These are phyloP conservation scores for Glandiceps talaboti DNA, from an alignment of 53 echinoderm and acorn worm genomes.

Conservation along the genomic window DNA sequence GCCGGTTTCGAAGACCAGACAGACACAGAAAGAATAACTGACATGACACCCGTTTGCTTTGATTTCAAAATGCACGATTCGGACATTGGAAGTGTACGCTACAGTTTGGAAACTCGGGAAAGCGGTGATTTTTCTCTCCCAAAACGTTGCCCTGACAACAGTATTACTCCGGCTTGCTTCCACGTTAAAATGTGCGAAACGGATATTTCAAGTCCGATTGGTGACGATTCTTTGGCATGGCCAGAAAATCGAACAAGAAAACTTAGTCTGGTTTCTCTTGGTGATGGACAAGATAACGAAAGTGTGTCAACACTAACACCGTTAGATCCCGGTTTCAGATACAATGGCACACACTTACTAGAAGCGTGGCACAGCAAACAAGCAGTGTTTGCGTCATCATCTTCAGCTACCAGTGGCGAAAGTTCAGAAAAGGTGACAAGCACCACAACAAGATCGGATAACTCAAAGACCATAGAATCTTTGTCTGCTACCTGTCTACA, in stretches of 20 bases:
- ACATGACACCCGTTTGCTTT: background rate
- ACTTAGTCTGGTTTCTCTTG: background rate
- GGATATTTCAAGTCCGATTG: background rate
- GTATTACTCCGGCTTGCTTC: background rate
- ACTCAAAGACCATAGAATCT: background rate
- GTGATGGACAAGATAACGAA: background rate
- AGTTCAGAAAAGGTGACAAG: background rate
- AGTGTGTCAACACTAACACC: background rate
- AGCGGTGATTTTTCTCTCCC: background rate
- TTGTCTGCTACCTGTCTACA: background rate
- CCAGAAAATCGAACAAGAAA: background rate
- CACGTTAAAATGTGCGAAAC: background rate
- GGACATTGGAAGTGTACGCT: background rate
- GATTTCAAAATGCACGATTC: background rate
- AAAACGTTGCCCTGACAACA: background rate
- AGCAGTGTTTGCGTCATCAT: background rate
- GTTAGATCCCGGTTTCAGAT: background rate
- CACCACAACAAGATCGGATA: background rate
- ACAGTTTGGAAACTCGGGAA: background rate
- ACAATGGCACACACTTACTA: too few relatives aligned
- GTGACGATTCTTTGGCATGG: background rate
- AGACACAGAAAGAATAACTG: background rate
- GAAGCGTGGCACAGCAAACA: background rate
- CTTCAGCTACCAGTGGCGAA: background rate
- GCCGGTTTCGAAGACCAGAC: background rate